A percentile compares a stretch with the other conserved stretches of the same genome.
Evolutionary conservation across 2,797 vertebrate species (phyloP).

Genomic region (Eurystomus glaucurus): DNA sequence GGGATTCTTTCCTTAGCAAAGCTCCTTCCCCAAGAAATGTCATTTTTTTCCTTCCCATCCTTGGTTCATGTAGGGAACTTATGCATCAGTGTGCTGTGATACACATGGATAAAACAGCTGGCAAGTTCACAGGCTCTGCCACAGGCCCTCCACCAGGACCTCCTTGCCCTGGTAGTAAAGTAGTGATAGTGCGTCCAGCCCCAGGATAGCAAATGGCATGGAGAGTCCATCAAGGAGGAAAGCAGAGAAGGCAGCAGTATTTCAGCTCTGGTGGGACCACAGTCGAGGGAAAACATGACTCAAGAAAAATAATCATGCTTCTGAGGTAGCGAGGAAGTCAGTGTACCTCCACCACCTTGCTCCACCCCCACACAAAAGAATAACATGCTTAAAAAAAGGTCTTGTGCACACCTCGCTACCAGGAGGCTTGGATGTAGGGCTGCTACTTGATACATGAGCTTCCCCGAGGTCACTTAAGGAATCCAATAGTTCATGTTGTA

Average conservation of each 20-base stretch:
- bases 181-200: rapidly evolving
- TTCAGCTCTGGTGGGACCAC: not conserved
- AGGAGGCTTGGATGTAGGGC: not conserved
- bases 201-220: not conserved
- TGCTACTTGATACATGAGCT: not conserved
- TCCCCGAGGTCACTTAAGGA: not conserved
- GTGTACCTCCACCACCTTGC: not conserved
- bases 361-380: not conserved
- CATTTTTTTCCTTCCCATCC: not conserved
- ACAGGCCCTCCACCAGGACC: not conserved
- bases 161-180: not conserved
- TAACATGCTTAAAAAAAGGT: not conserved
- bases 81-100: not conserved
- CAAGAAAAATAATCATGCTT: not conserved
- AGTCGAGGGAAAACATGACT: not conserved
- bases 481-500: not conserved
- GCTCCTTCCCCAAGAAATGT: not conserved
- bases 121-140: not conserved
- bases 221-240: not conserved
- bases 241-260: not conserved
- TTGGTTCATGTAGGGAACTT: not conserved
- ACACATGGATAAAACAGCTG: not conserved
- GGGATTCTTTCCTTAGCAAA: not conserved
- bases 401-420: rapidly evolving
- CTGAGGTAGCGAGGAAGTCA: not conserved